phyloP scores from a whole-genome alignment of 1,140 invertebrate genomes.

The Elysia chlorotica region DNA sequence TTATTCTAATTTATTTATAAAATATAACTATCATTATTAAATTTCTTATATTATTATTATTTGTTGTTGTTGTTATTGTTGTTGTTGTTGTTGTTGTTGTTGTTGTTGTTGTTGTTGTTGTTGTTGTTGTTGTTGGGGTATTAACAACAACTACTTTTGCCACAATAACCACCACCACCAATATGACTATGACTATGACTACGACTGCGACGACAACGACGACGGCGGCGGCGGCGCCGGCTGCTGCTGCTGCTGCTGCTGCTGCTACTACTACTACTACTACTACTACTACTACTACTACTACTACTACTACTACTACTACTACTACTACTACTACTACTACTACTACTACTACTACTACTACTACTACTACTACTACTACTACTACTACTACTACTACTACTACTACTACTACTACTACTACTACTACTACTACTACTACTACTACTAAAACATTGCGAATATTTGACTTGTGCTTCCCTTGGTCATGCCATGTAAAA shows the following conservation, averaged over 20 bases:
- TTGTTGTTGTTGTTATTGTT: background rate
- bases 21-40: too few species aligned
- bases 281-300: background rate
- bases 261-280: background rate
- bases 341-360: background rate
- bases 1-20: too few species aligned
- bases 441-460: too few species aligned
- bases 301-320: background rate
- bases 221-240: background rate
- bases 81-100: background rate
- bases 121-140: background rate
- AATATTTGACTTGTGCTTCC: too few species aligned
- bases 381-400: background rate
- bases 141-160: background rate
- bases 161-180: background rate
- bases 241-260: background rate
- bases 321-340: background rate
- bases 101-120: background rate
- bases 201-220: background rate
- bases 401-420: background rate
- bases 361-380: background rate
- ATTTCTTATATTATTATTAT: too few species aligned
- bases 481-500: too few species aligned
- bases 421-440: background rate
- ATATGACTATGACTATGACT: background rate